Percentiles rank a stretch among this genome's conserved stretches.
Evolutionary conservation across 2,888 invertebrate species (phyloP).

Genomic region (Eristalinus aeneus): DNA sequence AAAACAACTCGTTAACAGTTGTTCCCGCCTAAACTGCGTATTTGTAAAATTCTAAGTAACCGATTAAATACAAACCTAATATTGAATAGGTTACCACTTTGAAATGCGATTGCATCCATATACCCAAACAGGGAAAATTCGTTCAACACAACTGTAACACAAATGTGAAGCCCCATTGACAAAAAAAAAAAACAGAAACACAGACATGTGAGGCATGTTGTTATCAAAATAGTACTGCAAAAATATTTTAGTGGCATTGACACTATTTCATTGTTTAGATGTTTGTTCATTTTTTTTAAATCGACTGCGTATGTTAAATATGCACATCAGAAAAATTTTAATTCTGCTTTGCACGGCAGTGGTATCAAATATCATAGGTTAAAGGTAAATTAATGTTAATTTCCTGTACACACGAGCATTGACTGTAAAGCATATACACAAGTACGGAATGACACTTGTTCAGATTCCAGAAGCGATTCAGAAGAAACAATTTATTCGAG

Average conservation of each 20-base stretch:
- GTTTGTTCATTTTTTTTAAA: neutral
- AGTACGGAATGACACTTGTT: neutral
- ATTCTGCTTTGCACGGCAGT: neutral
- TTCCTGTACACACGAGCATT: neutral
- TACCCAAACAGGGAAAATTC: neutral
- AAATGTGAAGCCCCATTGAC: neutral
- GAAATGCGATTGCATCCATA: conserved; percentile 10
- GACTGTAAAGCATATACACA: neutral
- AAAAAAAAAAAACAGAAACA: neutral
- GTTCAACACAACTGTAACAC: neutral
- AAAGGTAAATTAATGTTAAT: neutral
- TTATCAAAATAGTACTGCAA: conserved; percentile 55
- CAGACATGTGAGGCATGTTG: conserved; percentile 16
- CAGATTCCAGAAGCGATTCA: neutral
- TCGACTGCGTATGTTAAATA: neutral
- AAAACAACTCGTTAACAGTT: conserved; percentile 14
- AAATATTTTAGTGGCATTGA: conserved; percentile 50
- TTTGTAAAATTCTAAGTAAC: conserved; percentile 37
- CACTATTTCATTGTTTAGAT: conserved; percentile 54
- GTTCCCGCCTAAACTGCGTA: conserved; percentile 63
- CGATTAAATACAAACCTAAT: conserved; percentile 9
- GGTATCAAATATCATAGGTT: neutral
- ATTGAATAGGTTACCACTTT: neutral
- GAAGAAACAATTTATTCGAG: neutral
- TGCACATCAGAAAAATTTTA: neutral